Percentiles rank a stretch among this genome's conserved stretches.
These are phyloP conservation scores for Danio kyathit DNA, from an alignment of 2,797 vertebrate genomes.

Conservation along the genomic window DNA sequence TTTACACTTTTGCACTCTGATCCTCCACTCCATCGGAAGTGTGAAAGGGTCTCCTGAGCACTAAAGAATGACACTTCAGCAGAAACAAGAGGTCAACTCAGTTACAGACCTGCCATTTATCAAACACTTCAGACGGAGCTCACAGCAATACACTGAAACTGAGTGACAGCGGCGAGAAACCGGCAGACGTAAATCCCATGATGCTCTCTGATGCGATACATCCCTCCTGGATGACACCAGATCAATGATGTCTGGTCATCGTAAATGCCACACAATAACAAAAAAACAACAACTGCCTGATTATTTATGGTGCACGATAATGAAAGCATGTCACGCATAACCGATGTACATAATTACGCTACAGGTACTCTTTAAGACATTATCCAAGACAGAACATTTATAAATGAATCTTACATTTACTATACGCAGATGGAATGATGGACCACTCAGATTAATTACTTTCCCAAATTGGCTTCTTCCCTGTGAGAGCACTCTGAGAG, in stretches of 20 bases:
- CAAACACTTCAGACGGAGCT: slow-evolving; percentile 49
- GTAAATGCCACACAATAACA: not conserved
- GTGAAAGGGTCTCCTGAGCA: slow-evolving; percentile 47
- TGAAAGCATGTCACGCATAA: not conserved
- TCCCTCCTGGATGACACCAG: not conserved
- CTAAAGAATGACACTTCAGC: slow-evolving; percentile 60
- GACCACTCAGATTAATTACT: not conserved
- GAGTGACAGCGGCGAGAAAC: slow-evolving; percentile 43
- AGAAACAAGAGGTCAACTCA: slow-evolving; percentile 55
- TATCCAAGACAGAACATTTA: not conserved
- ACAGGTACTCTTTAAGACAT: slow-evolving; percentile 37
- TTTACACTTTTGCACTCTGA: slow-evolving; percentile 44
- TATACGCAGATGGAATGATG: not conserved
- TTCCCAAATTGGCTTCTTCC: not conserved
- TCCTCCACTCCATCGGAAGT: slow-evolving; percentile 45
- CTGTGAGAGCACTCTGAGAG: not conserved
- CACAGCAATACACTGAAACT: slow-evolving; percentile 26
- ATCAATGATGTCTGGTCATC: slow-evolving; percentile 18
- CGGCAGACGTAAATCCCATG: slow-evolving; percentile 24
- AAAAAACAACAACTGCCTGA: slow-evolving; percentile 13
- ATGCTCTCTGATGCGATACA: slow-evolving; percentile 30
- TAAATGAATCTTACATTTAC: not conserved
- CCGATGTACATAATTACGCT: slow-evolving; percentile 49
- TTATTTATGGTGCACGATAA: slow-evolving; percentile 14
- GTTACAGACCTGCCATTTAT: slow-evolving; percentile 59